phyloP scores from a whole-genome alignment of 2,888 invertebrate species.

The Idaea straminata region DNA sequence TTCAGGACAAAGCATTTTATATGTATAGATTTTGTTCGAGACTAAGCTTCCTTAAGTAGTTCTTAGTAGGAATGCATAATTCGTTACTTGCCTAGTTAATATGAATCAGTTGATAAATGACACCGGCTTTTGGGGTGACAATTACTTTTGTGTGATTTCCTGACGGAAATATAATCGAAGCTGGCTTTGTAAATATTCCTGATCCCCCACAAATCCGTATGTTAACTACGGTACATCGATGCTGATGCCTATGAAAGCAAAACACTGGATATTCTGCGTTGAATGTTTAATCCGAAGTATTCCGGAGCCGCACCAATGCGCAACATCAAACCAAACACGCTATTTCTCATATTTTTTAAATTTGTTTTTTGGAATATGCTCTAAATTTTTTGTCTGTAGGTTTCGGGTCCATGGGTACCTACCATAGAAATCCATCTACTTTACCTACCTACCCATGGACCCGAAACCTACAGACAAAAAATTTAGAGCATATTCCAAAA shows the following conservation, averaged over 20 bases:
- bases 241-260: slow-evolving; percentile 46
- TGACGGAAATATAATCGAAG: slow-evolving; percentile 31
- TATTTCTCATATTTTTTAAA: slow-evolving; percentile 15
- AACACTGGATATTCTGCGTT: slow-evolving; percentile 54
- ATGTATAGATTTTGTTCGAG: too few species aligned
- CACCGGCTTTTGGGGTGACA: background rate
- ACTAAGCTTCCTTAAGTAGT: background rate
- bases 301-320: slow-evolving; percentile 36
- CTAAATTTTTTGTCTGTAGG: background rate
- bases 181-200: slow-evolving; percentile 61
- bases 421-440: too few species aligned
- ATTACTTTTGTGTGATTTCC: slow-evolving; percentile 20
- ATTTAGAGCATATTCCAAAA: background rate
- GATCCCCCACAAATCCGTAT: slow-evolving; percentile 60
- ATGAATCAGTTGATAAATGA: background rate
- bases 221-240: slow-evolving; percentile 45
- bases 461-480: background rate
- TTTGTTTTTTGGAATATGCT: background rate
- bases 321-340: slow-evolving; percentile 35
- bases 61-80: background rate
- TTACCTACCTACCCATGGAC: too few species aligned
- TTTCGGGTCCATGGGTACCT: too few species aligned
- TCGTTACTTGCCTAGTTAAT: background rate
- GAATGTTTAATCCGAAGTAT: slow-evolving; percentile 54
- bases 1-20: too few species aligned